Conservation (phyloP, 2,113 vertebrate genomes). For the Ictidomys tridecemlineatus region DNA sequence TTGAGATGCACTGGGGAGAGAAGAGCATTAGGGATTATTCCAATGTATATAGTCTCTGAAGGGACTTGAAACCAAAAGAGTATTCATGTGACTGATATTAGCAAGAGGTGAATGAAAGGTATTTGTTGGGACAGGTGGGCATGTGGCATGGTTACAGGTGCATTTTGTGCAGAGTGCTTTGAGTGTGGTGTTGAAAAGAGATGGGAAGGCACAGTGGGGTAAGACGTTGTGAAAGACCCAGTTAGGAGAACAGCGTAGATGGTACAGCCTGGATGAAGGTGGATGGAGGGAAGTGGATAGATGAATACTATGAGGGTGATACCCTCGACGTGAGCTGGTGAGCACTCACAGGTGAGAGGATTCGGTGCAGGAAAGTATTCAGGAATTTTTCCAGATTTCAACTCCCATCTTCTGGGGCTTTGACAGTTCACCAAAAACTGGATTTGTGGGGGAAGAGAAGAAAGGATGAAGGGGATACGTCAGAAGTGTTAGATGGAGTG, state of each 20-base stretch:
- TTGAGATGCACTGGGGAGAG: neutral
- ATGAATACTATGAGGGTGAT: too few species aligned
- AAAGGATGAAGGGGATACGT: neutral
- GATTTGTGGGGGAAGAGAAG: accelerated
- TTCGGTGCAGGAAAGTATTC: neutral
- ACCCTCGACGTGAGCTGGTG: accelerated
- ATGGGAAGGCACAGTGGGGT: neutral
- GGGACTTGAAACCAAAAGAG: neutral
- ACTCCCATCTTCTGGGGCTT: neutral
- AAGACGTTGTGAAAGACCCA: accelerated
- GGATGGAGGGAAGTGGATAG: neutral
- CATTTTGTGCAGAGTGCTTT: neutral
- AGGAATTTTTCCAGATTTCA: neutral
- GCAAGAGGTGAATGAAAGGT: neutral
- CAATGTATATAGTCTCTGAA: neutral
- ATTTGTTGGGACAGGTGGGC: neutral
- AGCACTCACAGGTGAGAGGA: neutral
- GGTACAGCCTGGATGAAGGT: neutral
- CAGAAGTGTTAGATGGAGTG: neutral
- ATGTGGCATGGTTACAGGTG: neutral
- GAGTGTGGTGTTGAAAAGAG: neutral
- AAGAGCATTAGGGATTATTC: neutral
- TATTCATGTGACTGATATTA: accelerated
- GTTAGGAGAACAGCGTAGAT: too few species aligned
- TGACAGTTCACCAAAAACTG: neutral